A percentile compares a stretch with the other conserved stretches of the same genome.
These are phyloP conservation scores for Sarcophaga rosellei DNA, from an alignment of 2,888 invertebrate species.

Conservation along the genomic window DNA sequence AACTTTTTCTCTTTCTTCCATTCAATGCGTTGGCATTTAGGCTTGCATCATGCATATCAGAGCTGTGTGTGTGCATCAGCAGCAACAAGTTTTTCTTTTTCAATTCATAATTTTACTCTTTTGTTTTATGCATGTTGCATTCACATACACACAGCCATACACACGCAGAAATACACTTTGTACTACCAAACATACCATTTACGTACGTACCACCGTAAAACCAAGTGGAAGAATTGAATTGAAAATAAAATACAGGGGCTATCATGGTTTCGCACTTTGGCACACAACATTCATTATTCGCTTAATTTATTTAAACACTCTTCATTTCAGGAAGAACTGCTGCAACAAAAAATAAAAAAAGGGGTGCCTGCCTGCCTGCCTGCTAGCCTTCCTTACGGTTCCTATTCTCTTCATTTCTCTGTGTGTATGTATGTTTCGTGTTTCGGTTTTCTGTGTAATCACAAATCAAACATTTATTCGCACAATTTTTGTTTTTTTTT, in stretches of 20 bases:
- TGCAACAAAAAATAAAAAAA: conserved; percentile 4
- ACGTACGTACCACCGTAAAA: too few species aligned
- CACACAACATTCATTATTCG: conserved; percentile 34
- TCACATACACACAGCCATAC: background rate
- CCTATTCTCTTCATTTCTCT: conserved; percentile 40
- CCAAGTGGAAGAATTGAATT: too few species aligned
- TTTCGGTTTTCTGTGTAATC: conserved; percentile 75
- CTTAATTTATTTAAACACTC: conserved; percentile 59
- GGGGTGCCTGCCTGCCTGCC: conserved; percentile 3
- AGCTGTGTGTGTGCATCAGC: conserved; percentile 36
- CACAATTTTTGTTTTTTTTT: conserved; percentile 60
- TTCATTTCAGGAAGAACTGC: conserved; percentile 32
- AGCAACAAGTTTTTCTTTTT: conserved; percentile 39
- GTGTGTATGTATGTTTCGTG: conserved; percentile 19
- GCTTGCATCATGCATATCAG: conserved; percentile 36
- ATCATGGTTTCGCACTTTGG: conserved; percentile 28
- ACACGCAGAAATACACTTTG: too few species aligned
- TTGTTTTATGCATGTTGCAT: conserved; percentile 46
- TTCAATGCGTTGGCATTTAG: conserved; percentile 53
- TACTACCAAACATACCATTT: too few species aligned
- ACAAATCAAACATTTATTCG: conserved; percentile 79
- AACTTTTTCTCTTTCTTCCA: background rate
- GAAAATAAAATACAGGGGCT: background rate
- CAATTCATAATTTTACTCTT: conserved; percentile 51
- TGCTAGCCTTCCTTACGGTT: conserved; percentile 4